Evolutionary conservation across 2,888 invertebrate genomes (phyloP), one percentile per base, ranked within the genome.

Genomic region (Watsonalla binaria): DNA sequence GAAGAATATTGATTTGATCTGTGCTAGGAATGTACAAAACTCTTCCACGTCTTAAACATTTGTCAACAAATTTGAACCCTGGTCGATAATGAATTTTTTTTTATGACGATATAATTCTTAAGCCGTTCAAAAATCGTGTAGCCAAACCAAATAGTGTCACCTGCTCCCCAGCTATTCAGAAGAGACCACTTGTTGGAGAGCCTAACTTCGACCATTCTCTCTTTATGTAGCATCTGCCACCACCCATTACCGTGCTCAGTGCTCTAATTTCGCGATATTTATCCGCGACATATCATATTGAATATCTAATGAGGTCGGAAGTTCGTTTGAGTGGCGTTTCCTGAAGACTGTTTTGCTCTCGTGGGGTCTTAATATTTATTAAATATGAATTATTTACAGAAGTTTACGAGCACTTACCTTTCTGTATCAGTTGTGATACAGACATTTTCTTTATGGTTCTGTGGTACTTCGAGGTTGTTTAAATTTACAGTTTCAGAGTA

Each of bases 141-240:
- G 24, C 24, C 24, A 24, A 24, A 24, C 24, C 24, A 24, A 24
- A 24, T 24, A 24, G 24, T 4, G 24, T 24, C 24, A 24, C 9
- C 11, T 11, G 9, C 9, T 42, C 5, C 11, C 5, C 42, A 42
- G 9, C 11, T 11, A 46, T 15, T 13, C 14, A 46, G 46, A 14
- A 9, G 14, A 6, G 61, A 61, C 64, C 63, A 68, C 68, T 63
- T 71, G 68, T 74, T 75, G 75, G 74, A 71, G 68, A 59, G 72
- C 64, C 65, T 69, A 84, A 84, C 70, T 84, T 83, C 77, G 61
- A 75, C 78, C 82, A 76, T 82, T 80, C 70, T 68, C 73, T 79
- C 82, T 70, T 84, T 80, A 82, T 82, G 66, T 78, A 66, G 77
- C 82, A 84, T 84, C 80, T 81, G 80, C 70, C 64, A 71, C 68